Base-by-base conservation (phyloP, 1,140 invertebrate genomes). In the Ladona fulva region DNA sequence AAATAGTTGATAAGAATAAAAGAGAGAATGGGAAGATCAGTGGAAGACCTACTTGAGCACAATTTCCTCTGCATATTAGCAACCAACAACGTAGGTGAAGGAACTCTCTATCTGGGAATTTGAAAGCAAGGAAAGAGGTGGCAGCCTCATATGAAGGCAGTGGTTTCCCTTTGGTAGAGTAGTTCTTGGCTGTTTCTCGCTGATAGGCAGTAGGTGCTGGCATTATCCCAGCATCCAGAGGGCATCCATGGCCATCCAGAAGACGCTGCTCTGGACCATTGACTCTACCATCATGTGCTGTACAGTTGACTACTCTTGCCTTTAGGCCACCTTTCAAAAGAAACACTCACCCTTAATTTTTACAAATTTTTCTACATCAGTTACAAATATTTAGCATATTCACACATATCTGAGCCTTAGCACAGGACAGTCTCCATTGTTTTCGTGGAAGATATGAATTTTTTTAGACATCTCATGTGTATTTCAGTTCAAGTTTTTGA, bases 111-210 rank as follows among this genome's bases (percentile, higher is more conserved):
- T 93, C 92, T 19, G 92, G 92, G 85, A 94, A 94, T 82, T 93
- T 93, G 81, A 94, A 94, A 8, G 92, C 92, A 14, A 90, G 88
- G 85, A 94, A 94, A 42, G 88, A 89, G 0, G 91, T 88, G 77
- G 85, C 77, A 16, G 88, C 52, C n/a, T 66, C 52, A 12, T 19
- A 66, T 19, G 52, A 19, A 19, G 52, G 52, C 1, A 19, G n/a
- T 37, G 29, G 8, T 37, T 37, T 37, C 8, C 29, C 29, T 8
- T 37, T 37, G 29, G 29, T 37, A 37, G 29, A 37, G 29, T 37
- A 8, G 8, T 37, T 37, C 29, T 37, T 37, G 8, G 29, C 8
- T 12, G 12, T 66, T 66, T 22, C n/a, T 22, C 52, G 52, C 14
- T 66, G 52, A 66, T 6, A 12, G 14, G 52, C 14, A 6, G 52